A percentile compares a stretch with the other conserved stretches of the same genome.
These are phyloP conservation scores for Harpagus bidentatus DNA, from an alignment of 2,113 vertebrate genomes.

Conservation along the genomic window DNA sequence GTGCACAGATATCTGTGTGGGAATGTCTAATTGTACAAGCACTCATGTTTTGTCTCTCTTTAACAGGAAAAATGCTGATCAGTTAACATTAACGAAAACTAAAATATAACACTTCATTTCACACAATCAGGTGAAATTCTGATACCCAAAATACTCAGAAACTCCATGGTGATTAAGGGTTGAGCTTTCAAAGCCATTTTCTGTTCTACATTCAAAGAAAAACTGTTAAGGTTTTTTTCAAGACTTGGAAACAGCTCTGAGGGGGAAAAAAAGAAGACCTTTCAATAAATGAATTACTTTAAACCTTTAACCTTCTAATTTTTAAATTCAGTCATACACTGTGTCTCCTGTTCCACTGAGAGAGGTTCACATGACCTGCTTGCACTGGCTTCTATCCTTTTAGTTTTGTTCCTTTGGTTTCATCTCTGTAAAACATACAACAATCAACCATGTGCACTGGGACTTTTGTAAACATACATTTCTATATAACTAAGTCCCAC, in stretches of 20 bases:
- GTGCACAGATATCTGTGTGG: too few relatives aligned
- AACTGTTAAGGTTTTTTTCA: background rate
- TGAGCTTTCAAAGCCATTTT: background rate
- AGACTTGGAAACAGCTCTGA: background rate
- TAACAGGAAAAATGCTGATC: background rate
- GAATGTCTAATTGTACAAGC: background rate
- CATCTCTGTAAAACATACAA: background rate
- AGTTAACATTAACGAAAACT: background rate
- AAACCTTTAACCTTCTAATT: background rate
- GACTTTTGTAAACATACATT: background rate
- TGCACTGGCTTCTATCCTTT: background rate
- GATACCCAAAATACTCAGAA: background rate
- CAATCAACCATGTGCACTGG: too few relatives aligned
- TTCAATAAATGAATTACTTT: background rate
- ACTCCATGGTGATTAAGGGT: background rate
- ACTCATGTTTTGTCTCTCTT: background rate
- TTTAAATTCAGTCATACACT: background rate
- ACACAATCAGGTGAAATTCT: background rate
- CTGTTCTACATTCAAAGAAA: background rate
- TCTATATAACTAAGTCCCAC: background rate
- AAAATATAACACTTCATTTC: background rate
- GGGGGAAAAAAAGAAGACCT: background rate
- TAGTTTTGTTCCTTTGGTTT: background rate
- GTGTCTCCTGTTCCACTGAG: background rate
- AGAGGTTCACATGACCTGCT: background rate